phyloP scores from a whole-genome alignment of 2,113 vertebrate genomes.

The Pseudois nayaur region DNA sequence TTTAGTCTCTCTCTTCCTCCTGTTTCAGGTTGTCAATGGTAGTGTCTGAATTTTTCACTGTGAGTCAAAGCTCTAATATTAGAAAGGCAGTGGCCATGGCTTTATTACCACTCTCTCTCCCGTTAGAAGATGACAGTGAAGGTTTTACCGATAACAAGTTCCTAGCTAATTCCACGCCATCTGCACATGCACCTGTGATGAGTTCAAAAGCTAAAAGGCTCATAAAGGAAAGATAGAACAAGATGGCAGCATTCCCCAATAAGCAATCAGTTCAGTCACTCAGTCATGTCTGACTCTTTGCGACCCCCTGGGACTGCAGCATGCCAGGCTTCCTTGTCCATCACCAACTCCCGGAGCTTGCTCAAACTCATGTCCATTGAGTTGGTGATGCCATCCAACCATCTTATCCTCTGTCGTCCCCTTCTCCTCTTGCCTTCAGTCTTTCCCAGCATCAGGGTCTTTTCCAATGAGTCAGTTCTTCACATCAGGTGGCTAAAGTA shows the following conservation, averaged over 20 bases:
- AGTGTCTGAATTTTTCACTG: neutral
- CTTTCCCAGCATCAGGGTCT: neutral
- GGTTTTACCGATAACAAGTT: neutral
- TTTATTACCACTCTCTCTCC: neutral
- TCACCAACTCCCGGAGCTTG: neutral
- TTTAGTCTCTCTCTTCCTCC: neutral
- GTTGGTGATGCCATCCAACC: neutral
- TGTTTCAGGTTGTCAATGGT: neutral
- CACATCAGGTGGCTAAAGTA: neutral
- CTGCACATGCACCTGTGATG: constrained; percentile 27
- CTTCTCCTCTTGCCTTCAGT: neutral
- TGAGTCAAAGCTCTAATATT: accelerated
- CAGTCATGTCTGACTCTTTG: neutral
- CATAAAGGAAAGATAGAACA: neutral
- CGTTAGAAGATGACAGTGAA: constrained; percentile 58
- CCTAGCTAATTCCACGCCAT: constrained; percentile 66
- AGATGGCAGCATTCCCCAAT: neutral
- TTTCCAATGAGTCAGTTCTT: neutral
- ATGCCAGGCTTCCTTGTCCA: neutral
- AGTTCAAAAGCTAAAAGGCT: neutral
- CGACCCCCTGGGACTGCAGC: neutral
- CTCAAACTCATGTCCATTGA: neutral
- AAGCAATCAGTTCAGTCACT: neutral
- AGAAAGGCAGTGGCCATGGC: neutral
- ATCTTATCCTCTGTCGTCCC: neutral